A percentile compares a stretch with the other conserved stretches of the same genome.
These are phyloP conservation scores for Athene cunicularia DNA, from an alignment of 2,113 vertebrate genomes.

Conservation along the genomic window DNA sequence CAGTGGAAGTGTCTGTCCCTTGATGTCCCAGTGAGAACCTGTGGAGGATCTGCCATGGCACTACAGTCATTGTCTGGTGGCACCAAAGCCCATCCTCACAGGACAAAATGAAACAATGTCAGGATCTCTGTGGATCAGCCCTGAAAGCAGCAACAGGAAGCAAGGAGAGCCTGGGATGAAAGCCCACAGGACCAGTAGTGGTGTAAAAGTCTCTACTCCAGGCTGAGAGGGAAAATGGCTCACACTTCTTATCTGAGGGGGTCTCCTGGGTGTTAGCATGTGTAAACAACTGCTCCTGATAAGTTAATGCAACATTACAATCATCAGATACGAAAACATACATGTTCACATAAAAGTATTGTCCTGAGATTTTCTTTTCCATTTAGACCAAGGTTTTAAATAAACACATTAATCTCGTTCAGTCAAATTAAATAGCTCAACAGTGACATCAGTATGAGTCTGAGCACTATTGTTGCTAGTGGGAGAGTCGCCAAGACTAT, in stretches of 20 bases:
- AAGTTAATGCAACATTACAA: constrained; percentile 58
- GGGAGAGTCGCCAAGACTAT: constrained; percentile 54
- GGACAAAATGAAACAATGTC: background rate
- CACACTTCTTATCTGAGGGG: constrained; percentile 47
- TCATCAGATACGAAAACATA: constrained; percentile 61
- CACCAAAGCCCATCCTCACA: background rate
- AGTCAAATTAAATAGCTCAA: constrained; percentile 72
- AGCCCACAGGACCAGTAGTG: background rate
- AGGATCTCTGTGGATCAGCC: background rate
- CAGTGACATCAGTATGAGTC: constrained; percentile 73
- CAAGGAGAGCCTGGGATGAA: background rate
- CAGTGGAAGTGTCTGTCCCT: background rate
- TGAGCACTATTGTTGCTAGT: constrained; percentile 58
- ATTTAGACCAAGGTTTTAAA: constrained; percentile 68
- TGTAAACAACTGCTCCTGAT: constrained; percentile 60
- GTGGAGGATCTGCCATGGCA: background rate
- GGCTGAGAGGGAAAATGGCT: constrained; percentile 14
- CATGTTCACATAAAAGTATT: constrained; percentile 39
- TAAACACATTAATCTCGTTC: constrained; percentile 71
- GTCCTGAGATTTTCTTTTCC: constrained; percentile 46
- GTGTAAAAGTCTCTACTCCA: background rate
- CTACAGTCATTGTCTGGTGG: background rate
- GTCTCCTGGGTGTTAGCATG: background rate
- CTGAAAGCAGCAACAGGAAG: background rate
- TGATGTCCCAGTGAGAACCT: background rate